Base-by-base conservation (phyloP, 2,797 vertebrate species). In the Mustela erminea region DNA sequence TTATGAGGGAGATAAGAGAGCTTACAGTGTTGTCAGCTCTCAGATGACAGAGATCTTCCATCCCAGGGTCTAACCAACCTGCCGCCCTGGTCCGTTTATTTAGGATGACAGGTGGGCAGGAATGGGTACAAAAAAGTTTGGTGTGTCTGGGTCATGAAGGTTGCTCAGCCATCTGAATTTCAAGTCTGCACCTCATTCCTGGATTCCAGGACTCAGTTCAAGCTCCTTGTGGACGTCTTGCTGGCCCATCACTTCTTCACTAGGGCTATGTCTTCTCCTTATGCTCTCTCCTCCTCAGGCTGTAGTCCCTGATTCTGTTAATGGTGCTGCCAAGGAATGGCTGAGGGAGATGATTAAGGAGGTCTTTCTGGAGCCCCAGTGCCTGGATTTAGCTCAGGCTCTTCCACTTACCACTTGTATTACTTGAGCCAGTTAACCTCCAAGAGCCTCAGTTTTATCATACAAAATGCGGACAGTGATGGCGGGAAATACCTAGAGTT, bases 381-480 rank as follows among this genome's bases (percentile, higher is more conserved):
- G 68, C n/a, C 60, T 68, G 43, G 58, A 12, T 82, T 85, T 72
- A 84, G 29, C 38, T 92, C 49, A n/a, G 23, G 15, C 20, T 68
- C 29, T 12, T 41, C 15, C 27, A 77, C 60, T 58, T 56, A 60
- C 27, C 43, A 88, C 41, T 54, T 82, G 8, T 77, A 17, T 66
- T 58, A 54, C 54, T 64, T 70, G 49, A 74, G 52, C 32, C 84
- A 74, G 82, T 77, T 20, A 92, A 83, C 66, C 64, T 80, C 66
- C 38, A 66, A 77, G 70, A 60, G 29, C 38, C 60, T 97, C 54
- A 66, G 23, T 74, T 96, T 96, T n/a, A 43, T 18, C 20, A 35
- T 68, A 18, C 27, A 90, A 95, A 97, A 82, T 54, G n/a, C 66
- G 27, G 83, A 68, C 18, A 41, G 13, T 29, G 52, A 90, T 95